These are phyloP conservation scores for Heliothis peltigera DNA, from an alignment of 2,888 invertebrate genomes.

Conservation along the genomic window DNA sequence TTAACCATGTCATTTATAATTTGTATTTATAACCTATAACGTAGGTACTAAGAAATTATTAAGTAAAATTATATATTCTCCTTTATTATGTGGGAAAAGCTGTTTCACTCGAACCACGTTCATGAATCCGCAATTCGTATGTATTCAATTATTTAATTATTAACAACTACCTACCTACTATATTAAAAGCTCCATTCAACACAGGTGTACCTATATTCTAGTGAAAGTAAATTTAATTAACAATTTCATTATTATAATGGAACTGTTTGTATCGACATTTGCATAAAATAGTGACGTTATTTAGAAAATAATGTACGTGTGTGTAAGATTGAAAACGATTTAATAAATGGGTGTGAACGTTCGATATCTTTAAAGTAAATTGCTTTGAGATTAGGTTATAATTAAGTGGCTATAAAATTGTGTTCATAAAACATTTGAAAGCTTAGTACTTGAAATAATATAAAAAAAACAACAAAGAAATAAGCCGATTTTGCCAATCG, in stretches of 20 bases:
- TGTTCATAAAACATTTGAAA: constrained; percentile 26
- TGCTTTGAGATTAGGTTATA: constrained; percentile 36
- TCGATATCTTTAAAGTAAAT: constrained; percentile 15
- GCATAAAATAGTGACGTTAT: constrained; percentile 36
- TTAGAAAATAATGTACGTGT: constrained; percentile 23
- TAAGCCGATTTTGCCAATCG: constrained; percentile 67
- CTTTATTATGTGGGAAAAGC: constrained; percentile 2
- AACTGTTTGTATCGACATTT: constrained; percentile 36
- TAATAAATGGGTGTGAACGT: constrained; percentile 39
- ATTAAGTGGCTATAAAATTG: constrained; percentile 43
- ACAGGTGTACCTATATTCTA: constrained; percentile 33
- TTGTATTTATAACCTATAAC: no score
- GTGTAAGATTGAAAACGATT: constrained; percentile 20
- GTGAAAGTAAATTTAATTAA: constrained; percentile 48
- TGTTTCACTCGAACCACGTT: constrained; percentile 3
- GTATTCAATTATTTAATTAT: constrained; percentile 40
- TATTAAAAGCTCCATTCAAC: constrained; percentile 33
- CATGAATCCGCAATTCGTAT: constrained; percentile 1
- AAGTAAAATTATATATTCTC: constrained; percentile 2
- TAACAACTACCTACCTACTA: constrained; percentile 35
- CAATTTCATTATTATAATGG: constrained; percentile 47
- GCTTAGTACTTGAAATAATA: constrained; percentile 15
- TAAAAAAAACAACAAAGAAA: constrained; percentile 43
- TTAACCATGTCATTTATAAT: no score
- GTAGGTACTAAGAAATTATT: not conserved